Evolutionary conservation across 1,140 invertebrate species (phyloP).

Genomic region (Bombus sibiricus): DNA sequence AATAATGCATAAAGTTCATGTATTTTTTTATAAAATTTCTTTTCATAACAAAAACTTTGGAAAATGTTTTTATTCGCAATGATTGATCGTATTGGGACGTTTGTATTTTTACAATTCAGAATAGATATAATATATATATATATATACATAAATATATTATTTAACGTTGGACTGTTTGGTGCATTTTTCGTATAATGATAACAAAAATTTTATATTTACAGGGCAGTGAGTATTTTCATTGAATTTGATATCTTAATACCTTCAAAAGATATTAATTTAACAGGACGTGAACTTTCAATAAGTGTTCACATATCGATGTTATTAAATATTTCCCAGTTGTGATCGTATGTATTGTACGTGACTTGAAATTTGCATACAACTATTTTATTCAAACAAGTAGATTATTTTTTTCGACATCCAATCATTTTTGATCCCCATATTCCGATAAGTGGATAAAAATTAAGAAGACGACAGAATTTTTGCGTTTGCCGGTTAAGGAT

Average conservation of each 20-base stretch:
- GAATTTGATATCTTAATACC: not conserved
- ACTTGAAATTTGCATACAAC: conserved; percentile 30
- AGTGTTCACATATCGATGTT: not conserved
- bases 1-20: no score
- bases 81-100: not conserved
- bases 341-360: not conserved
- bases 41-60: not conserved
- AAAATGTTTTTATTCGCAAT: not conserved
- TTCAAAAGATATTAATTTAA: not conserved
- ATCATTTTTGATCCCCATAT: no score
- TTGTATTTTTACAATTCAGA: not conserved
- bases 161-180: not conserved
- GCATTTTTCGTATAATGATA: not conserved
- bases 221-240: not conserved
- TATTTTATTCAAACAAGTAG: conserved; percentile 13
- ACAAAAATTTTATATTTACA: not conserved
- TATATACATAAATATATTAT: not conserved
- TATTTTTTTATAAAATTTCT: not conserved
- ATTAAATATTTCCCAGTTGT: not conserved
- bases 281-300: not conserved
- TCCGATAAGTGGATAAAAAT: not conserved
- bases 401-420: not conserved
- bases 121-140: no score
- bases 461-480: not conserved
- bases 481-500: not conserved